These are phyloP conservation scores for Pocota personata DNA, from an alignment of 2,888 invertebrate genomes.

Conservation along the genomic window DNA sequence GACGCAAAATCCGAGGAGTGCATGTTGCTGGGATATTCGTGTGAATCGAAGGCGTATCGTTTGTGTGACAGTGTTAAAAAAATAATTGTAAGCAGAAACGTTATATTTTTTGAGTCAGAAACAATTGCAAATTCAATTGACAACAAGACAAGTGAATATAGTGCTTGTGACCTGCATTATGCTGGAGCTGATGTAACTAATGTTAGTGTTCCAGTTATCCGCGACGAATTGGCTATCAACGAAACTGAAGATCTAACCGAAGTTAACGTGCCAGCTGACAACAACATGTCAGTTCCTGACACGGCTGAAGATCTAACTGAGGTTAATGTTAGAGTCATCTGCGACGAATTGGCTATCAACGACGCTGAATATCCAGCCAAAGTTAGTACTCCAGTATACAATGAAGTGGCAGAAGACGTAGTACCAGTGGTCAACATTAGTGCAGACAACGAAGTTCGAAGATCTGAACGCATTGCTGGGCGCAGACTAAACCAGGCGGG, in stretches of 20 bases:
- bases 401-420: background rate
- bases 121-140: background rate
- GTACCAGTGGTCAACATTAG: background rate
- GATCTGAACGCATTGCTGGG: background rate
- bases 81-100: background rate
- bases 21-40: conserved; percentile 65
- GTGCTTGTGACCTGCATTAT: background rate
- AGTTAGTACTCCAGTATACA: background rate
- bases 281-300: no score
- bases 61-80: conserved; percentile 7
- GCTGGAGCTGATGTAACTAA: background rate
- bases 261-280: no score
- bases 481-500: background rate
- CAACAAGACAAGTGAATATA: background rate
- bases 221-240: no score
- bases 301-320: background rate
- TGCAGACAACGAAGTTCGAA: background rate
- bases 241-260: no score
- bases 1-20: conserved; percentile 62
- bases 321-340: background rate
- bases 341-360: background rate
- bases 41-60: conserved; percentile 52
- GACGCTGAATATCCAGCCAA: background rate
- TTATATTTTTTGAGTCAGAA: background rate
- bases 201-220: no score